Evolutionary conservation across 2,797 vertebrate genomes (phyloP).

Genomic region (Cryptoblepharus egeriae): DNA sequence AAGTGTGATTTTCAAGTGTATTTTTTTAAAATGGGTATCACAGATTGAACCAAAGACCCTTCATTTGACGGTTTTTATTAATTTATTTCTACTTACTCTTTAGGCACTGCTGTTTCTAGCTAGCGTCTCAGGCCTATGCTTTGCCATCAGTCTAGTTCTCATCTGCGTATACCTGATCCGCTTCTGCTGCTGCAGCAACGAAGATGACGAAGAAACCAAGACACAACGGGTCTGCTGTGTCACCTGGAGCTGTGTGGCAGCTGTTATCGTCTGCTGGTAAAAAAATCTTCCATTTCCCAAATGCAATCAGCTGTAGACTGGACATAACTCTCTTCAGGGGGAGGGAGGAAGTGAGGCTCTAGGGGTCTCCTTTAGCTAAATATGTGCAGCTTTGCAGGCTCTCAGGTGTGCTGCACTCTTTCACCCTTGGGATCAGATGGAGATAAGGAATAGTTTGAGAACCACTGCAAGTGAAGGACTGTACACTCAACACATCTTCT

Average conservation of each 20-base stretch:
- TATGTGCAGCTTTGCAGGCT: neutral
- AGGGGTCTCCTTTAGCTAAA: neutral
- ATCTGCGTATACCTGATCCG: slow-evolving; percentile 76
- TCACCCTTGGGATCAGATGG: neutral
- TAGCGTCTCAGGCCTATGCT: slow-evolving; percentile 72
- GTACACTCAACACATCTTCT: neutral
- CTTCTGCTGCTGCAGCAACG: slow-evolving; percentile 70
- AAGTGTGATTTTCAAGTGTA: too few species aligned
- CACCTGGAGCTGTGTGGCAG: slow-evolving; percentile 90
- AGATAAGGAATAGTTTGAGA: too few species aligned
- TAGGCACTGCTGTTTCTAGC: slow-evolving; percentile 75
- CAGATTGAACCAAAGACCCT: neutral
- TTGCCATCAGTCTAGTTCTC: slow-evolving; percentile 73
- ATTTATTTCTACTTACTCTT: slow-evolving; percentile 1
- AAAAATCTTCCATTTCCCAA: neutral
- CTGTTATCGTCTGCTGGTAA: slow-evolving; percentile 92
- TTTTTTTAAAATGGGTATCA: too few species aligned
- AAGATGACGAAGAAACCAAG: slow-evolving; percentile 74
- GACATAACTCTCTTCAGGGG: neutral
- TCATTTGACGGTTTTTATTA: neutral
- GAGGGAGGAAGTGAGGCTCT: neutral
- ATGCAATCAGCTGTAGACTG: neutral
- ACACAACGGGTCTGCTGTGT: slow-evolving; percentile 86
- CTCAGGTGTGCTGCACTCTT: neutral
- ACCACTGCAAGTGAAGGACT: neutral